Percentiles rank a stretch among this genome's conserved stretches.
phyloP scores from a whole-genome alignment of 2,888 invertebrate species.

The Drosophila seclusa region DNA sequence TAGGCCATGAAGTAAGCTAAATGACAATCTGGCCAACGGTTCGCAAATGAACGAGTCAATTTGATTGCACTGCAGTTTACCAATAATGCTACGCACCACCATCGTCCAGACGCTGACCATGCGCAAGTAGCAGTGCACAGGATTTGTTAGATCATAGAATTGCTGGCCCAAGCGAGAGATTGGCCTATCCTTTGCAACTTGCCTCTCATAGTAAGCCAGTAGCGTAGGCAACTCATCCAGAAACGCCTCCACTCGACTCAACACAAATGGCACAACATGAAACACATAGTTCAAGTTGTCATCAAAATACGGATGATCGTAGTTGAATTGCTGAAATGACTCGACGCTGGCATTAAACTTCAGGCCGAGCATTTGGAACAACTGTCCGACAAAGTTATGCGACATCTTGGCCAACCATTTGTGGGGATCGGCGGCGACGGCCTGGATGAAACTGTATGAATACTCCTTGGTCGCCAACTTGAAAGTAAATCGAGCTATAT shows the following conservation, averaged over 20 bases:
- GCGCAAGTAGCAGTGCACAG: slow-evolving; percentile 49
- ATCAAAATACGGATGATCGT: slow-evolving; percentile 44
- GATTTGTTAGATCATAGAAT: slow-evolving; percentile 43
- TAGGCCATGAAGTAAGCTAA: slow-evolving; percentile 54
- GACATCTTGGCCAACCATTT: slow-evolving; percentile 54
- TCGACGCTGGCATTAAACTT: slow-evolving; percentile 44
- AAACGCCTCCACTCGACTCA: slow-evolving; percentile 50
- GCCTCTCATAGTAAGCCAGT: slow-evolving; percentile 14
- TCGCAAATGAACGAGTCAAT: slow-evolving; percentile 50
- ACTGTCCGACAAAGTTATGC: slow-evolving; percentile 61
- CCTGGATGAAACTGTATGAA: slow-evolving; percentile 27
- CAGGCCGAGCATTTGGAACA: slow-evolving; percentile 54
- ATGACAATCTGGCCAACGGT: slow-evolving; percentile 61
- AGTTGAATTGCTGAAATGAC: slow-evolving; percentile 21
- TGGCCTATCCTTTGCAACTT: slow-evolving; percentile 1
- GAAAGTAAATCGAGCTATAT: background rate
- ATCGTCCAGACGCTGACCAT: slow-evolving; percentile 45
- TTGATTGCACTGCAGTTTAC: slow-evolving; percentile 14
- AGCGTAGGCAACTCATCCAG: slow-evolving; percentile 31
- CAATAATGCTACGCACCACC: slow-evolving; percentile 36
- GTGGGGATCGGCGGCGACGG: slow-evolving; percentile 31
- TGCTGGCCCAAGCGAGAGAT: background rate
- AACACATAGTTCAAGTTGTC: slow-evolving; percentile 63
- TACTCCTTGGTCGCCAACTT: slow-evolving; percentile 39
- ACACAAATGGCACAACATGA: slow-evolving; percentile 33